Evolutionary conservation across 2,113 vertebrate genomes (phyloP).

Genomic region (Colistium nudipinnis): DNA sequence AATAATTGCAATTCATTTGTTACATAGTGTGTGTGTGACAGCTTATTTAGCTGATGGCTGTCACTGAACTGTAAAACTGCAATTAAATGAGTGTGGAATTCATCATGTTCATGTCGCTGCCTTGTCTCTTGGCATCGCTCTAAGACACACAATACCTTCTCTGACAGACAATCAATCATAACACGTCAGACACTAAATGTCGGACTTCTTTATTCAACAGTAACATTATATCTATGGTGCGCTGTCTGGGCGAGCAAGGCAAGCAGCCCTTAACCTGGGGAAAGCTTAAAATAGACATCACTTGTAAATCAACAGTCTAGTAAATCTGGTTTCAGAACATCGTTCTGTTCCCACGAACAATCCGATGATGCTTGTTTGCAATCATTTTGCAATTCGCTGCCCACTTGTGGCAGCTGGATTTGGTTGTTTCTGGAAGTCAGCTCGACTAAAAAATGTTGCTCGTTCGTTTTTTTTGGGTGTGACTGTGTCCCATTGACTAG

Average conservation of each 20-base stretch:
- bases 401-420: not conserved
- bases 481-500: not conserved
- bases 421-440: not conserved
- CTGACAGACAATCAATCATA: slow-evolving; percentile 55
- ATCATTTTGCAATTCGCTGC: not conserved
- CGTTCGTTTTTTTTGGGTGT: not conserved
- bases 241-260: too few species aligned
- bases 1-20: slow-evolving; percentile 54
- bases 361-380: not conserved
- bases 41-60: slow-evolving; percentile 71
- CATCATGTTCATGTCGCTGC: slow-evolving; percentile 55
- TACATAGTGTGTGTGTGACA: slow-evolving; percentile 52
- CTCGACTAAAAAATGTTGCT: not conserved
- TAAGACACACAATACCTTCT: slow-evolving; percentile 52
- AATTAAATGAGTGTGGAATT: slow-evolving; percentile 71
- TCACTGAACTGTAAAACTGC: slow-evolving; percentile 68
- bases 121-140: slow-evolving; percentile 60
- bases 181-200: slow-evolving; percentile 30
- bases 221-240: slow-evolving; percentile 1
- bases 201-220: slow-evolving; percentile 42
- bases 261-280: not conserved
- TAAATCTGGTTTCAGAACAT: not conserved
- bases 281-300: not conserved
- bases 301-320: not conserved
- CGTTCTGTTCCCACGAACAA: not conserved